Base-by-base conservation (phyloP, 37 sponge, comb jelly and placozoan species). In the Aplysina aerophoba region DNA sequence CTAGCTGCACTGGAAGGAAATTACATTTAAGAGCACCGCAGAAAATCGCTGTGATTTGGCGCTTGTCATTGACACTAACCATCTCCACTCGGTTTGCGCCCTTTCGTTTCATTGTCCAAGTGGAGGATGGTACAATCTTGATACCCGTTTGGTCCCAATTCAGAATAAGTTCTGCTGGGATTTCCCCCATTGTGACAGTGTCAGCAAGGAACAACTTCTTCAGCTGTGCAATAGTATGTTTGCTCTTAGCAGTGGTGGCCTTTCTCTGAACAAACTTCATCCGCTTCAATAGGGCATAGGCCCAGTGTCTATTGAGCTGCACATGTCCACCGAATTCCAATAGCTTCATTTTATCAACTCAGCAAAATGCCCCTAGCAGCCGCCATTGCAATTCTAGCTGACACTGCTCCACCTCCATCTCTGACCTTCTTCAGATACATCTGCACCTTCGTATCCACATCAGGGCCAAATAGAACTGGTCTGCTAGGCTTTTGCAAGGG, bases 181-280 rank as follows among this genome's bases (percentile, higher is more conserved):
- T 44, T 31, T 81, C 81, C 59, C 5, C 81, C 81, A 81, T 81
- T 40, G 1, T 24, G 25, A 83, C 68, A 6, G 40, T 34, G 1
- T 85, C 85, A 13, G 22, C 25, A 22, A 85, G 58, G 56, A 85
- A 85, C 3, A 14, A 14, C 19, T 72, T 0, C 74, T 72, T 85
- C 36, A 33, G 35, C 6, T 3, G 3, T 33, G 36, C 4, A 71
- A 71, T 28, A 2, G 80, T 37, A 11, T 79, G 55, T 56, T 83
- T 90, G 58, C 89, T 72, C 36, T 73, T 81, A 20, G 87, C 56
- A 21, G 85, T 89, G 30, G 87, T 81, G 38, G 77, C 83, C 59
- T 86, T 82, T 60, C 86, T 71, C 58, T 81, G 72, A 5, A 86
- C 90, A 81, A 86, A 90, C 11, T 86, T 81, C 90, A 89, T 85